These are phyloP conservation scores for Zeugodacus cucurbitae DNA, from an alignment of 1,140 invertebrate species.

Conservation along the genomic window DNA sequence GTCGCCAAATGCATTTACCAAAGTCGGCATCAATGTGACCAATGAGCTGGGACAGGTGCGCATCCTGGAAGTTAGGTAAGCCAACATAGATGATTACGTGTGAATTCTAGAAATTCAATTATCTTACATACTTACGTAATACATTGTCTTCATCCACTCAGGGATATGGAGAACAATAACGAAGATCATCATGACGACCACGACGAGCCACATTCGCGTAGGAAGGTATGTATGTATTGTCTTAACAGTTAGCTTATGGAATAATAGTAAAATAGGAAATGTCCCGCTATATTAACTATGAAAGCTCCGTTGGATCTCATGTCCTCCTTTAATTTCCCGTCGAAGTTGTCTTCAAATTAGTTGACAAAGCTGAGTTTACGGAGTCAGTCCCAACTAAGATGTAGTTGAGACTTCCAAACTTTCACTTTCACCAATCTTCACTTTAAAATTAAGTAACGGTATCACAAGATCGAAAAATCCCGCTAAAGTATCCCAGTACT, in stretches of 20 bases:
- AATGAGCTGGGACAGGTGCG: conserved; percentile 63
- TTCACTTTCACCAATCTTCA: too few species aligned
- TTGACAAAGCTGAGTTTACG: too few species aligned
- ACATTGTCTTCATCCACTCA: neutral
- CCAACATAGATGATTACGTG: neutral
- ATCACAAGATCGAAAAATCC: too few species aligned
- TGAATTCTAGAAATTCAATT: neutral
- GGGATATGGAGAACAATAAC: conserved; percentile 63
- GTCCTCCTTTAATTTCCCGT: too few species aligned
- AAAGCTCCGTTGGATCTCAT: too few species aligned
- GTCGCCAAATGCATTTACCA: conserved; percentile 53
- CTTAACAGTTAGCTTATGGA: neutral
- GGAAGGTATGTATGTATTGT: neutral
- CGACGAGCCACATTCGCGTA: conserved; percentile 48
- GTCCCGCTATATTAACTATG: too few species aligned
- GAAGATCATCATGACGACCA: conserved; percentile 61
- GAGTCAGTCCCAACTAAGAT: too few species aligned
- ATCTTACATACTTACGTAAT: neutral
- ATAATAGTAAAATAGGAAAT: neutral
- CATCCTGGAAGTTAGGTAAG: conserved; percentile 61
- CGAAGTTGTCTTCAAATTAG: too few species aligned
- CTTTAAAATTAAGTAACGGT: too few species aligned
- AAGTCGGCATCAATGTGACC: conserved; percentile 64
- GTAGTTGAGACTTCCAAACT: too few species aligned
- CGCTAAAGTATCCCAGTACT: too few species aligned